These are phyloP conservation scores for Agonopterix heracliana DNA, from an alignment of 2,888 invertebrate species.

Conservation along the genomic window DNA sequence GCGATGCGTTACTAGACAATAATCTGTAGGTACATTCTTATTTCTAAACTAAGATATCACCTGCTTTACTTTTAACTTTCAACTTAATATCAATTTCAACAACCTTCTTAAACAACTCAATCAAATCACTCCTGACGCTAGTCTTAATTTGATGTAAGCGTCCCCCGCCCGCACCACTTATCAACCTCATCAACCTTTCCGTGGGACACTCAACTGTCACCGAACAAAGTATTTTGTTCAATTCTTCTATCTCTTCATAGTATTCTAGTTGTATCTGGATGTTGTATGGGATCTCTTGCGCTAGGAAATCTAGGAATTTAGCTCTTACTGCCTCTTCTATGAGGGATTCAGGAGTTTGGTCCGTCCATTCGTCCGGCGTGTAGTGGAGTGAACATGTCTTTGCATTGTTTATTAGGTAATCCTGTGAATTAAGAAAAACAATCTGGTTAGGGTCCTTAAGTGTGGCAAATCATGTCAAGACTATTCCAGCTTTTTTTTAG, in stretches of 20 bases:
- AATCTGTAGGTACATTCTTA: no score
- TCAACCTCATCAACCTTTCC: conserved; percentile 77
- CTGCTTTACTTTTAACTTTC: conserved; percentile 33
- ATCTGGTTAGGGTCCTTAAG: not conserved
- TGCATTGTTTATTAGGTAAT: conserved; percentile 81
- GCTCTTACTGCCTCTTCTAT: conserved; percentile 87
- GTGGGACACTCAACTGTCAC: conserved; percentile 80
- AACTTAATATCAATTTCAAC: conserved; percentile 57
- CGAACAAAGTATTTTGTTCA: conserved; percentile 59
- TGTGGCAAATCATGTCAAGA: no score
- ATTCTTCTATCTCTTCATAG: conserved; percentile 75
- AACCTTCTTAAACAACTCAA: conserved; percentile 79
- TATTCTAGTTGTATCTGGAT: conserved; percentile 81
- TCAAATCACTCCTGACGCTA: conserved; percentile 78
- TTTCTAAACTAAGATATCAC: no score
- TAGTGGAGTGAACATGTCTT: conserved; percentile 82
- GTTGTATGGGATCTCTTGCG: conserved; percentile 91
- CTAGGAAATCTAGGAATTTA: conserved; percentile 87
- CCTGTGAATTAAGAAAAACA: conserved; percentile 54
- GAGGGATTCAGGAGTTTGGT: conserved; percentile 82
- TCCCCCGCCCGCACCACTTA: conserved; percentile 82
- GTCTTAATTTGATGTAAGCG: conserved; percentile 83
- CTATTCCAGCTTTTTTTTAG: no score
- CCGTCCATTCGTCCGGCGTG: conserved; percentile 80
- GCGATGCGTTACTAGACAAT: no score